phyloP scores from a whole-genome alignment of 2,113 vertebrate genomes.

The Pelecanus crispus region DNA sequence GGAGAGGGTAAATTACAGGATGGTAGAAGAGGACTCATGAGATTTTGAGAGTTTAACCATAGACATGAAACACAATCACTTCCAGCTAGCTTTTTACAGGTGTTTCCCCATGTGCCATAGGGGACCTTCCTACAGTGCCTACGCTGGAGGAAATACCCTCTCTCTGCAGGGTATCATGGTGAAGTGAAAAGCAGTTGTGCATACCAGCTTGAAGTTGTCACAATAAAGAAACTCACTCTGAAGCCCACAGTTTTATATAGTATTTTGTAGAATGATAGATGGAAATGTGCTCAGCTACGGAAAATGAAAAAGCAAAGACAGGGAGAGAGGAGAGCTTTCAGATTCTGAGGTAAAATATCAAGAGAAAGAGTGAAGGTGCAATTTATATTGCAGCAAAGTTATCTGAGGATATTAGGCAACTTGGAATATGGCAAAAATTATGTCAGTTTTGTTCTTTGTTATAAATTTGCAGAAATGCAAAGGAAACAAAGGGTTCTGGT shows the following conservation, averaged over 20 bases:
- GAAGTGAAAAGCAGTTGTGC: not conserved
- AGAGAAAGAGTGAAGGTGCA: not conserved
- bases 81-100: not conserved
- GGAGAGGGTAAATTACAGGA: slow-evolving; percentile 16
- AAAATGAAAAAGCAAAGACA: not conserved
- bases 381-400: not conserved
- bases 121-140: not conserved
- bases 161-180: not conserved
- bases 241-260: not conserved
- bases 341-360: not conserved
- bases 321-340: not conserved
- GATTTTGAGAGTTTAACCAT: not conserved
- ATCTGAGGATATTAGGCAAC: not conserved
- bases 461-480: not conserved
- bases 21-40: not conserved
- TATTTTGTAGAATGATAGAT: not conserved
- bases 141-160: not conserved
- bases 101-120: not conserved
- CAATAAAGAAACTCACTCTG: not conserved
- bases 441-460: not conserved
- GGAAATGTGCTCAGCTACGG: not conserved
- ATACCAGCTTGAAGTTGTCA: not conserved
- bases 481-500: not conserved
- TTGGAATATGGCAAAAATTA: not conserved
- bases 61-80: not conserved